These are phyloP conservation scores for Helicoverpa assulta DNA, from an alignment of 2,888 invertebrate genomes.

Conservation along the genomic window DNA sequence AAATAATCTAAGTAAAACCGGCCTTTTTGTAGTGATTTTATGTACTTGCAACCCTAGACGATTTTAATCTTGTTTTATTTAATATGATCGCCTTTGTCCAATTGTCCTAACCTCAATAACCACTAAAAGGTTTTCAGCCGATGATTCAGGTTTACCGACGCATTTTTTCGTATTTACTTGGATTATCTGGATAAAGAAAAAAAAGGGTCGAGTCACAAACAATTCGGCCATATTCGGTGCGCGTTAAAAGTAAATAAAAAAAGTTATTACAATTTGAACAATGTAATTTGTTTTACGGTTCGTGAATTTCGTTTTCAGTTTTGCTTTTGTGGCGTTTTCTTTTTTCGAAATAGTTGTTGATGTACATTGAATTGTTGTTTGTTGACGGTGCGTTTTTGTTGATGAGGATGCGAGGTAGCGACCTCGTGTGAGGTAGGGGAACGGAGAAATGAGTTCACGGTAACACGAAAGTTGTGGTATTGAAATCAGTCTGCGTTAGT, in stretches of 20 bases:
- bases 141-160: slow-evolving; percentile 36
- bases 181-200: slow-evolving; percentile 57
- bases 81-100: slow-evolving; percentile 22
- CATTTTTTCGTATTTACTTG: slow-evolving; percentile 57
- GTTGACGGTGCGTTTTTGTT: neutral
- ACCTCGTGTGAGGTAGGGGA: neutral
- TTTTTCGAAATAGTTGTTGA: slow-evolving; percentile 10
- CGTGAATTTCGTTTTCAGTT: slow-evolving; percentile 13
- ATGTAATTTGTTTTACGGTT: slow-evolving; percentile 44
- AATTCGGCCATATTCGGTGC: slow-evolving; percentile 43
- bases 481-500: too few relatives aligned
- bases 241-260: slow-evolving; percentile 35
- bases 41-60: slow-evolving; percentile 11
- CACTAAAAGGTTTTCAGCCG: slow-evolving; percentile 38
- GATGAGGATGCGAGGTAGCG: neutral
- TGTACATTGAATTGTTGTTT: neutral
- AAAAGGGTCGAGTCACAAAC: slow-evolving; percentile 57
- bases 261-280: slow-evolving; percentile 52
- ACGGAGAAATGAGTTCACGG: too few relatives aligned
- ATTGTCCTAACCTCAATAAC: slow-evolving; percentile 18
- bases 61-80: slow-evolving; percentile 18
- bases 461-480: too few relatives aligned
- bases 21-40: neutral
- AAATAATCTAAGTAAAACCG: neutral
- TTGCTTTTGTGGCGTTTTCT: slow-evolving; percentile 12